Evolutionary conservation across 2,797 vertebrate genomes (phyloP).

Genomic region (Pangasius djambal): DNA sequence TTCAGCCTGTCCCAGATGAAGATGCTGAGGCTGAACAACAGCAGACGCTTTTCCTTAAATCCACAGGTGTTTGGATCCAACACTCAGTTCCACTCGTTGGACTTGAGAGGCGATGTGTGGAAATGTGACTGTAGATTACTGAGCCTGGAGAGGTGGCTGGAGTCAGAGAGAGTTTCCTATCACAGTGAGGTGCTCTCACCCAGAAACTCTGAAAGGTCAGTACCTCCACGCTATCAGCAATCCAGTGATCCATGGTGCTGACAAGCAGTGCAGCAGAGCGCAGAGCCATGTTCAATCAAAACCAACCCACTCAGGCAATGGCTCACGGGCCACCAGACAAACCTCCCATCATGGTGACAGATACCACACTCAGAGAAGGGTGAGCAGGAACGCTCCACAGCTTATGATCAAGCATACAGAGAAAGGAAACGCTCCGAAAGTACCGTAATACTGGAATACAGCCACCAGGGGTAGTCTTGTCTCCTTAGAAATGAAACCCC

Average conservation of each 20-base stretch:
- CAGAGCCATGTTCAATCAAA: conserved; percentile 47
- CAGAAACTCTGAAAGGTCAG: conserved; percentile 58
- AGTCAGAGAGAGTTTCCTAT: conserved; percentile 33
- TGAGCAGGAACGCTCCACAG: conserved; percentile 27
- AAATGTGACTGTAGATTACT: conserved; percentile 48
- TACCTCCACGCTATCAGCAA: conserved; percentile 53
- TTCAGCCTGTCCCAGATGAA: conserved; percentile 14
- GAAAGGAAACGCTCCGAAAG: conserved; percentile 12
- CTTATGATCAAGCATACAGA: conserved; percentile 43
- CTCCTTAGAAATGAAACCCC: conserved; percentile 9
- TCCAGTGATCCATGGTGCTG: conserved; percentile 49
- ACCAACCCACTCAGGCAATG: conserved; percentile 35
- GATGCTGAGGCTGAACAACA: conserved; percentile 41
- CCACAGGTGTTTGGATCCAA: conserved; percentile 31
- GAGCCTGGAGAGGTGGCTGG: conserved; percentile 46
- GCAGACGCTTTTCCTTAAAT: conserved; percentile 36
- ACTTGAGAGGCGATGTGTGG: conserved; percentile 50
- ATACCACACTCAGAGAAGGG: conserved; percentile 32
- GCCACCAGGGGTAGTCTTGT: conserved; percentile 34
- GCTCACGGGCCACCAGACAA: conserved; percentile 53
- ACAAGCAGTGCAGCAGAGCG: conserved; percentile 47
- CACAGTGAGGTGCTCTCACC: conserved; percentile 50
- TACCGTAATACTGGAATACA: conserved; percentile 11
- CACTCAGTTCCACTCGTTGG: conserved; percentile 32
- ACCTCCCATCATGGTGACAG: conserved; percentile 45